Percentiles rank a stretch among this genome's conserved stretches.
Evolutionary conservation across 1,140 invertebrate genomes (phyloP).

Genomic region (Elysia chlorotica): DNA sequence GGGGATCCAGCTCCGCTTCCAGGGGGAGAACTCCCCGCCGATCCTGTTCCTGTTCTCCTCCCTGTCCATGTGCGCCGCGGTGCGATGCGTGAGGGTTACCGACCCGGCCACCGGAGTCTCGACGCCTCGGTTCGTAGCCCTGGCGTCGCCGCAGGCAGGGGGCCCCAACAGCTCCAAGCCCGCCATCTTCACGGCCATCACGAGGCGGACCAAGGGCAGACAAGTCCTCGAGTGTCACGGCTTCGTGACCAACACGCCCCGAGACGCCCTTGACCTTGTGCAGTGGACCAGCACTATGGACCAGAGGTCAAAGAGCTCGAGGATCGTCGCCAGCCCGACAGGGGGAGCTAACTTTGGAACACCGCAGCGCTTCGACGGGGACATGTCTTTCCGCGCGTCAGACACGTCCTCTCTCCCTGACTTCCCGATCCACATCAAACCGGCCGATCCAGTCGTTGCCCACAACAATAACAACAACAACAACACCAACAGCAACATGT

Average conservation of each 20-base stretch:
- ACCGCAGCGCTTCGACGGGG: not conserved
- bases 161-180: slow-evolving; percentile 74
- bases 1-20: slow-evolving; percentile 93
- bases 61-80: slow-evolving; percentile 96
- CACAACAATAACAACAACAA: too few relatives aligned
- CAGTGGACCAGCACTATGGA: slow-evolving; percentile 48
- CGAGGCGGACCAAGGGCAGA: slow-evolving; percentile 93
- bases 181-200: slow-evolving; percentile 95
- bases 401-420: slow-evolving; percentile 2
- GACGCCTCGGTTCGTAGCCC: slow-evolving; percentile 81
- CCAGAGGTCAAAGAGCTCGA: slow-evolving; percentile 29
- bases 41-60: slow-evolving; percentile 97
- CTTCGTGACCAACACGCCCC: slow-evolving; percentile 85
- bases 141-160: slow-evolving; percentile 79
- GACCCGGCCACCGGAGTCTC: slow-evolving; percentile 54
- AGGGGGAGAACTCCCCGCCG: slow-evolving; percentile 93
- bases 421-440: not conserved
- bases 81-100: slow-evolving; percentile 62
- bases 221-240: slow-evolving; percentile 98
- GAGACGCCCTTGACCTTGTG: slow-evolving; percentile 56
- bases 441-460: slow-evolving; percentile 8
- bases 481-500: too few relatives aligned
- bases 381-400: slow-evolving; percentile 3
- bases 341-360: not conserved
- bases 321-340: not conserved